A percentile compares a stretch with the other conserved stretches of the same genome.
These are phyloP conservation scores for Dendrocincla tyrannina DNA, from an alignment of 2,797 vertebrate genomes.

Conservation along the genomic window DNA sequence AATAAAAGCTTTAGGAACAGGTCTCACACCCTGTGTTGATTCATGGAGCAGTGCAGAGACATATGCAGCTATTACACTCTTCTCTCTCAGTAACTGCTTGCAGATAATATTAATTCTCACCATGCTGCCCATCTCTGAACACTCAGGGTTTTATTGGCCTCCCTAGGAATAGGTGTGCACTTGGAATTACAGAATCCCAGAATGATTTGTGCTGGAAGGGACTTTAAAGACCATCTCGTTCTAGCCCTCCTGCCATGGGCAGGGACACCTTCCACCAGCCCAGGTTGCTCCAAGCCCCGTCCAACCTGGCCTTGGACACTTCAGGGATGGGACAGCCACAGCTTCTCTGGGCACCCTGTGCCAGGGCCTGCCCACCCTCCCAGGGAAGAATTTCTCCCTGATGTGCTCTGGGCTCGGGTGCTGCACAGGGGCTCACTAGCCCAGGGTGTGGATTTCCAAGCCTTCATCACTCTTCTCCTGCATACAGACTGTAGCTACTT, in stretches of 20 bases:
- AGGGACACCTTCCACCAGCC: neutral
- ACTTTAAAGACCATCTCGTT: neutral
- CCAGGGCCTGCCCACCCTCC: neutral
- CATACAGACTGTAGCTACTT: neutral
- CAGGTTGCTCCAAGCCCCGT: neutral
- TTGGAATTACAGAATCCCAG: neutral
- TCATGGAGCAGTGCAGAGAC: neutral
- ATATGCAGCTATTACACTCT: neutral
- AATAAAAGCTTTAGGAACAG: neutral
- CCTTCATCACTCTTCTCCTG: neutral
- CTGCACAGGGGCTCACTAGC: neutral
- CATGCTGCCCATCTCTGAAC: neutral
- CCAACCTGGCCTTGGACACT: neutral
- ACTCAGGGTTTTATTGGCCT: neutral
- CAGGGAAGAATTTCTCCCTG: neutral
- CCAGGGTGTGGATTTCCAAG: neutral
- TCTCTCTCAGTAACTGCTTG: neutral
- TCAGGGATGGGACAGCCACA: neutral
- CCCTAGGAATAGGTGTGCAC: neutral
- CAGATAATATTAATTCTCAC: neutral
- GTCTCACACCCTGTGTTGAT: neutral
- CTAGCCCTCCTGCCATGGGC: neutral
- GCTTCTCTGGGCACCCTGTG: neutral
- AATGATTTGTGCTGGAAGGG: neutral
- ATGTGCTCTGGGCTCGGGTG: neutral